These are phyloP conservation scores for Meiosimyza decipiens DNA, from an alignment of 2,888 invertebrate genomes.

Conservation along the genomic window DNA sequence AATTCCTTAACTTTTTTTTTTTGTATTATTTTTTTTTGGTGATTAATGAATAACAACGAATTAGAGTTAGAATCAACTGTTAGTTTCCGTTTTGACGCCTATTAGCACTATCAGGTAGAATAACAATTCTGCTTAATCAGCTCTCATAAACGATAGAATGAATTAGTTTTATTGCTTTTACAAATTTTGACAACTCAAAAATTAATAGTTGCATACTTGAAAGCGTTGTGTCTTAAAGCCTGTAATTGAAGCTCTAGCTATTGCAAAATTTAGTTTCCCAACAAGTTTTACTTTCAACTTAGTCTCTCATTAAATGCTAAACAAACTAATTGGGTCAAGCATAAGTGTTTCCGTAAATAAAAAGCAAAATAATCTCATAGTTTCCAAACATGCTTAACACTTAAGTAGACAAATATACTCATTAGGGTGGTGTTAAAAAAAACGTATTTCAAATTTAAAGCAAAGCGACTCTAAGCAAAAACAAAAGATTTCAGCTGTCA, in stretches of 20 bases:
- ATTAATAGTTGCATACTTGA: no score
- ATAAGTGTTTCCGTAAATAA: neutral
- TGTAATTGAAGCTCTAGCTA: no score
- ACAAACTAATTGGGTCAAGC: constrained; percentile 13
- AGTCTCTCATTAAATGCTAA: neutral
- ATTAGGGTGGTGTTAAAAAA: no score
- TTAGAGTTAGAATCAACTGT: neutral
- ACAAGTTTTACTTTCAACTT: constrained; percentile 15
- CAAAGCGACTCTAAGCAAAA: no score
- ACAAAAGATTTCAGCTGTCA: no score
- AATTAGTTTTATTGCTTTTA: no score
- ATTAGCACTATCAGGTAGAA: neutral
- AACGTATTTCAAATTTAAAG: no score
- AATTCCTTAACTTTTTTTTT: neutral
- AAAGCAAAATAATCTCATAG: no score
- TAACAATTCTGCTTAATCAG: neutral
- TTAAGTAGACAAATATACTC: no score
- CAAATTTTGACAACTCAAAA: neutral
- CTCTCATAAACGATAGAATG: neutral
- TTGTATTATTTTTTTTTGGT: neutral
- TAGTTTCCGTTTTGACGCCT: neutral
- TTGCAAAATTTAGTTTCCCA: neutral
- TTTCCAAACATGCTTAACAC: no score
- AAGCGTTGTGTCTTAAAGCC: no score
- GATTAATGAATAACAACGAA: neutral